Evolutionary conservation across 2,888 invertebrate species (phyloP), one percentile per base, ranked within the genome.

Genomic region (Eupithecia centaureata): DNA sequence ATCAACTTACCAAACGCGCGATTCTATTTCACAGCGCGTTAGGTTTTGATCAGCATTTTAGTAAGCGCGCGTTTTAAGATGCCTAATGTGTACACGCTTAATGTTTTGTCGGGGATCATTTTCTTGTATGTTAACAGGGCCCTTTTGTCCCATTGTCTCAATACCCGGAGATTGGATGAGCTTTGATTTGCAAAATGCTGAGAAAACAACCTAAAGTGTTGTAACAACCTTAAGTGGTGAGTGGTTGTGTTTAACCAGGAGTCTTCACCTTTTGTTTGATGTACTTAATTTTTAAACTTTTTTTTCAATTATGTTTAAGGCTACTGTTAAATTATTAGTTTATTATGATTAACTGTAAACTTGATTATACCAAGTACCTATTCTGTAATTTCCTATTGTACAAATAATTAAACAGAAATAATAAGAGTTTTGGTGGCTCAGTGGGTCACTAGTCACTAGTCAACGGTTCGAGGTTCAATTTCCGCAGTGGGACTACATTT

Each of bases 91-190:
- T 47, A 42, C 42, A 18, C 18, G 42, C 10, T 42, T 56, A 56
- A 56, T 32, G 56, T 56, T 56, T 52, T 52, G 51, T 30, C 32
- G 10, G 22, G 32, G 32, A 56, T 56, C 12, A 52, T 56, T 56
- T 30, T 56, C 58, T 59, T 59, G 22, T 32, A 56, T 32, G 56
- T 30, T 18, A 56, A 56, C 32, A 32, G 13, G 59, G 15, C 27
- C 12, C 27, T 30, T n/a, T 59, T 59, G 38, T 59, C 25, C 25
- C 32, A 5, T 57, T 56, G 30, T 25, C 22, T 25, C n/a, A 59
- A 35, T 59, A 25, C 25, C 5, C 22, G 27, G 30, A 57, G 57
- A 57, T 56, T 30, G 54, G 54, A 27, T 56, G 54, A 56, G 54
- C 30, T 28, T 56, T 56, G 54, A 56, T 56, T 56, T 28, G n/a